phyloP scores from a whole-genome alignment of 2,113 vertebrate genomes.

The Corydoras maculifer region DNA sequence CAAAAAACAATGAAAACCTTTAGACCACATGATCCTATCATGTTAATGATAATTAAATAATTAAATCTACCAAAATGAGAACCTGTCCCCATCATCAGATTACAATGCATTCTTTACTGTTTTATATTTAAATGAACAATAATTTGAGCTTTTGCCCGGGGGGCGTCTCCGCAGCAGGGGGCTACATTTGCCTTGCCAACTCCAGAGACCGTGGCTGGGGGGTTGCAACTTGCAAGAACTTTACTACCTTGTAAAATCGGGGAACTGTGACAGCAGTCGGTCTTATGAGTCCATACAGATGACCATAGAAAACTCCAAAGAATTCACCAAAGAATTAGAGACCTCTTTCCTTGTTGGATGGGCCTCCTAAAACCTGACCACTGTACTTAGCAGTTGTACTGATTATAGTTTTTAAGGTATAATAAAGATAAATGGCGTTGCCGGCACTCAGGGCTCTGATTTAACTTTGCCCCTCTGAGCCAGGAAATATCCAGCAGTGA shows the following conservation, averaged over 20 bases:
- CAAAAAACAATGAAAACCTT: no score
- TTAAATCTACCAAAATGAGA: not conserved
- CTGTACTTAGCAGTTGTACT: constrained; percentile 16
- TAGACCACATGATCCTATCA: no score
- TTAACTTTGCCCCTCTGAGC: constrained; percentile 4
- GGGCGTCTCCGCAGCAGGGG: constrained; percentile 33
- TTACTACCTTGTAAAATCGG: constrained; percentile 40
- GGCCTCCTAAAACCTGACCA: constrained; percentile 13
- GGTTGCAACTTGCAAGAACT: constrained; percentile 25
- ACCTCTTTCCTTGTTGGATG: constrained; percentile 2
- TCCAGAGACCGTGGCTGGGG: constrained; percentile 29
- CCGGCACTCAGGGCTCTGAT: constrained; percentile 1
- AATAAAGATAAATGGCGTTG: constrained; percentile 20
- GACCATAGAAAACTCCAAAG: constrained; percentile 31
- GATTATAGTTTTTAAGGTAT: constrained; percentile 15
- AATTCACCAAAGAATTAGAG: constrained; percentile 13
- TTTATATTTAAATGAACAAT: constrained; percentile 15
- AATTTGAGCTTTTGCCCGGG: constrained; percentile 19
- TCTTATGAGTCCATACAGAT: constrained; percentile 20
- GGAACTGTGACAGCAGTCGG: constrained; percentile 37
- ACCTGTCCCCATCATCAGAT: not conserved
- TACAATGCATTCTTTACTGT: not conserved
- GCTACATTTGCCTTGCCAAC: constrained; percentile 25
- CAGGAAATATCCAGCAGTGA: constrained; percentile 34
- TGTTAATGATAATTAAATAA: no score